These are phyloP conservation scores for Alsophila aescularia DNA, from an alignment of 2,888 invertebrate species.

Conservation along the genomic window DNA sequence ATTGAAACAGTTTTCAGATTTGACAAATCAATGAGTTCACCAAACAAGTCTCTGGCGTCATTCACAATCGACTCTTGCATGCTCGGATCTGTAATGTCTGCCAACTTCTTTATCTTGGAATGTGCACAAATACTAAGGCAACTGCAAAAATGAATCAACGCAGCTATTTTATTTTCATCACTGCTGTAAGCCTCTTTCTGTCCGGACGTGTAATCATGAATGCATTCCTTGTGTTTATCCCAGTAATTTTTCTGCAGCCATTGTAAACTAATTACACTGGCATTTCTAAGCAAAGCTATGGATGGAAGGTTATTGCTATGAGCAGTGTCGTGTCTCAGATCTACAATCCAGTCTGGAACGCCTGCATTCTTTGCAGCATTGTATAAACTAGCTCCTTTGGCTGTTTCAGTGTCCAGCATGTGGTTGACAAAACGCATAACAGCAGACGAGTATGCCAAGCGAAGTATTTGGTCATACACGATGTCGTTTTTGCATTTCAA, in stretches of 20 bases:
- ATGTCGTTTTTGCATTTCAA: constrained; percentile 45
- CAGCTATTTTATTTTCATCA: constrained; percentile 58
- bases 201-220: constrained; percentile 72
- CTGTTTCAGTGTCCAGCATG: constrained; percentile 82
- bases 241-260: constrained; percentile 90
- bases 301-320: constrained; percentile 89
- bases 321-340: constrained; percentile 90
- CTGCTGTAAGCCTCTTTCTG: constrained; percentile 47
- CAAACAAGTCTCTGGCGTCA: constrained; percentile 68
- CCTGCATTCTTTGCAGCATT: constrained; percentile 86
- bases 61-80: constrained; percentile 66
- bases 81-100: constrained; percentile 61
- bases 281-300: constrained; percentile 85
- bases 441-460: constrained; percentile 85
- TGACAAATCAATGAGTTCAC: constrained; percentile 57
- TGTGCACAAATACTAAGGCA: constrained; percentile 71
- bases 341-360: constrained; percentile 92
- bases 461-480: constrained; percentile 73
- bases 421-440: constrained; percentile 88
- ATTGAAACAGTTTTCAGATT: constrained; percentile 64
- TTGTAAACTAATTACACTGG: constrained; percentile 84
- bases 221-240: constrained; percentile 80
- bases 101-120: constrained; percentile 66
- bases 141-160: constrained; percentile 66
- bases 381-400: constrained; percentile 80